Evolutionary conservation across 2,888 invertebrate species (phyloP).

Genomic region (Drosophila subquinaria): DNA sequence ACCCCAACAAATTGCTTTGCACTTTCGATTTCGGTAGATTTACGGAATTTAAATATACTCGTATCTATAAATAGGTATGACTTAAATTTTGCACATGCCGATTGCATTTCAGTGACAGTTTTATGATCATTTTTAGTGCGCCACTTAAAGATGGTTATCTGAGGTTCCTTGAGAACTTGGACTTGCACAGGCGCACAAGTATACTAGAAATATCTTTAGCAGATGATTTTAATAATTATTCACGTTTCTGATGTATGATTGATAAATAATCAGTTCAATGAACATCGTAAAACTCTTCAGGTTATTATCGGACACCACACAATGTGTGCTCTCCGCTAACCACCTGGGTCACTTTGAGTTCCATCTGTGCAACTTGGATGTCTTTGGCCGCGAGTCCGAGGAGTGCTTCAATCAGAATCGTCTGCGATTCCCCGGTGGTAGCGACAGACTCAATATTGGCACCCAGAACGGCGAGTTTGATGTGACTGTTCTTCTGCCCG

Average conservation of each 20-base stretch:
- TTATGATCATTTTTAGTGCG: conserved; percentile 51
- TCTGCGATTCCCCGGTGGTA: conserved; percentile 83
- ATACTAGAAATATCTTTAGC: not conserved
- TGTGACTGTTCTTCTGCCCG: conserved; percentile 84
- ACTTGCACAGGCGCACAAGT: not conserved
- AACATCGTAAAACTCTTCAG: no score
- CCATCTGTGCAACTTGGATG: conserved; percentile 86
- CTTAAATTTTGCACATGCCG: conserved; percentile 15
- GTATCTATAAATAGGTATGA: conserved; percentile 13
- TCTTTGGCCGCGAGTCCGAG: conserved; percentile 86
- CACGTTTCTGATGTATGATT: conserved; percentile 16
- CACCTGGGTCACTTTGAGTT: conserved; percentile 86
- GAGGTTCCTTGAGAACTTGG: not conserved
- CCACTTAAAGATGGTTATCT: conserved; percentile 58
- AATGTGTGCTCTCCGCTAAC: conserved; percentile 84
- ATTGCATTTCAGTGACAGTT: conserved; percentile 29
- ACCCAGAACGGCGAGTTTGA: conserved; percentile 70
- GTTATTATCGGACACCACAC: no score
- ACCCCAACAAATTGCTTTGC: conserved; percentile 11
- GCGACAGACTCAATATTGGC: conserved; percentile 68
- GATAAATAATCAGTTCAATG: conserved; percentile 48
- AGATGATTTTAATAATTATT: conserved; percentile 30
- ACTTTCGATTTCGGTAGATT: conserved; percentile 3
- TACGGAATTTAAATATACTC: not conserved
- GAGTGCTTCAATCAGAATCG: conserved; percentile 86